Base-by-base conservation (phyloP, 2,113 vertebrate genomes). In the Etheostoma cragini region DNA sequence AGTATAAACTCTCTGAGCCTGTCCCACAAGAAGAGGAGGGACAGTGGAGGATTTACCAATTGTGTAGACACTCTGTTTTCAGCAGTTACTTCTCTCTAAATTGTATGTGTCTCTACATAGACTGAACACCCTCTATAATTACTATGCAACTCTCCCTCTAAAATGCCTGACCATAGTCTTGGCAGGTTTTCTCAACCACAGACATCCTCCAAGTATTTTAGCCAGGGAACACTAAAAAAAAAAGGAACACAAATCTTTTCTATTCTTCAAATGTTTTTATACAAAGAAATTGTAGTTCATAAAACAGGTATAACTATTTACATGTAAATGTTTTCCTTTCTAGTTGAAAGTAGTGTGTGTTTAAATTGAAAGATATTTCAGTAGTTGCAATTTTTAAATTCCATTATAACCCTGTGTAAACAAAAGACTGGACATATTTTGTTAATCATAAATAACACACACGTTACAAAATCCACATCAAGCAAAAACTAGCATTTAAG, bases 51-150 rank as follows among this genome's bases (percentile, higher is more conserved):
- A 68, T 86, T 84, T 81, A 87, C 86, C 83, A 90, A 73, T 86
- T 72, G 73, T 79, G 83, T 76, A 81, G 83, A 90, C 78, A 78
- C 70, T 70, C 64, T 82, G 81, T 82, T 87, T 81, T 90, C 75
- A 84, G 71, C 13, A 81, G 80, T 78, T 47, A 62, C 71, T 82
- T 78, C 76, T 79, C 70, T 82, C 80, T 56, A 89, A 94, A 93
- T 90, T 85, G 60, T 81, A 91, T 35, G 87, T 88, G 72, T 88
- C 85, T 84, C 83, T 81, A 72, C 88, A 84, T 79, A 89, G 82
- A 82, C 86, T 68, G 33, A 69, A 84, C 82, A 83, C 75, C 83
- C 88, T 83, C 89, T 94, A 76, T 93, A 93, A 93, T 94, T 94
- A 93, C 87, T 54, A 47, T 82, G 80, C 72, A 87, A 81, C 84